Conservation (phyloP, 2,888 invertebrate species). For the Callyntrura guangdongensis region DNA sequence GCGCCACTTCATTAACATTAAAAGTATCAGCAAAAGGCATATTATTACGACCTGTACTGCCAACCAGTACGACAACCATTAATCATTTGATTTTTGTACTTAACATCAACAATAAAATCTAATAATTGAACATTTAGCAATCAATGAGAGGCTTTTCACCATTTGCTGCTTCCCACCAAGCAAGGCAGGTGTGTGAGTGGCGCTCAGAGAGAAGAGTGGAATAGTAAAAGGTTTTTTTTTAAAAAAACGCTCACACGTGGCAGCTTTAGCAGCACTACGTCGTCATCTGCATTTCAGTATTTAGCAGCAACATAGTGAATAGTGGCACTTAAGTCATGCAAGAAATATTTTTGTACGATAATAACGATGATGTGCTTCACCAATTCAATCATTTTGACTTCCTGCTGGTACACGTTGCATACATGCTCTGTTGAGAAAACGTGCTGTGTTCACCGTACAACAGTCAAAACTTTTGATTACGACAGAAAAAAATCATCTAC, state of each 20-base stretch:
- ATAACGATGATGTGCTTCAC: neutral
- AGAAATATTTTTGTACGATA: neutral
- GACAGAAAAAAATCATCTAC: no score
- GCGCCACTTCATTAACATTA: neutral
- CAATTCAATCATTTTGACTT: slow-evolving; percentile 32
- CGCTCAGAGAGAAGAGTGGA: neutral
- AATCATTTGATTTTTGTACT: neutral
- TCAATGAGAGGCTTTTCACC: neutral
- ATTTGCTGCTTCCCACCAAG: neutral
- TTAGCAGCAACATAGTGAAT: neutral
- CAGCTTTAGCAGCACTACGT: neutral
- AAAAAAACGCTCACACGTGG: slow-evolving; percentile 21
- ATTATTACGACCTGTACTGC: no score
- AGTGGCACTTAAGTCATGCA: neutral
- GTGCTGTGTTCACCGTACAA: neutral
- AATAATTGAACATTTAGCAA: neutral
- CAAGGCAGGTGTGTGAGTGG: neutral
- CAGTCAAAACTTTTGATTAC: neutral
- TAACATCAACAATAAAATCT: slow-evolving; percentile 7
- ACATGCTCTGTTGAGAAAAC: no score
- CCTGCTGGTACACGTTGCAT: slow-evolving; percentile 31
- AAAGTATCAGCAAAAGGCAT: no score
- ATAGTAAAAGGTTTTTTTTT: neutral
- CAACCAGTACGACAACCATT: neutral
- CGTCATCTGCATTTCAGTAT: neutral